Base-by-base conservation (phyloP, 1,140 invertebrate species). In the Cotesia chilonis region DNA sequence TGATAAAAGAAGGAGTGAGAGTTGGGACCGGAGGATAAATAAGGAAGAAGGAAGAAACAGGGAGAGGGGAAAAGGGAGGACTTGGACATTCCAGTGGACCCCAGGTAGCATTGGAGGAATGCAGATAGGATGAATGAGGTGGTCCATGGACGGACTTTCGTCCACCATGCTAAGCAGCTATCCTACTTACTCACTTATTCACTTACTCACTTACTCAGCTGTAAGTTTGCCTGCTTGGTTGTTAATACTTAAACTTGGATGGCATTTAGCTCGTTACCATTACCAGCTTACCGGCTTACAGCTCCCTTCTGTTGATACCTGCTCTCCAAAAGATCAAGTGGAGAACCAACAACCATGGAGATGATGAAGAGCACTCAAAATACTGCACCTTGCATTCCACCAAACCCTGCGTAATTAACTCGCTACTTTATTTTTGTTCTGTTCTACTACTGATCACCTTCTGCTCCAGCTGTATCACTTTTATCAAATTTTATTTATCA, bases 121-220 rank as follows among this genome's bases (percentile, higher is more conserved):
- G 83, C 79, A 85, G 84, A 84, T 84, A 78, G 81, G 79, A 84
- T 85, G 83, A 85, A 85, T 85, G 83, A 84, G 81, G 81, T 81
- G 80, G 83, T 83, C 81, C 83, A 76, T 77, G 81, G 79, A 80
- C 79, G 81, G 79, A 80, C 79, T 78, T 78, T 76, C 80, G 80
- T 69, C 55, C 52, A 68, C 28, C 73, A 59, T 67, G 69, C 70
- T 61, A 79, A 74, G 68, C 74, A 77, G 74, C 75, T 74, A 60
- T 69, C 71, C 57, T 59, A 38, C 10, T 20, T 57, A 57, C 64
- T 55, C 12, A 28, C 60, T 68, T 10, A 2, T n/a, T 68, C 35
- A 17, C 17, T 17, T 17, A 17, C 10, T 14, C 41, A 4, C 64
- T 60, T 60, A 60, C 38, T 10, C 10, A 2, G 12, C n/a, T 9